These are phyloP conservation scores for Anguilla marmorata DNA, from an alignment of 2,797 vertebrate species.

Conservation along the genomic window DNA sequence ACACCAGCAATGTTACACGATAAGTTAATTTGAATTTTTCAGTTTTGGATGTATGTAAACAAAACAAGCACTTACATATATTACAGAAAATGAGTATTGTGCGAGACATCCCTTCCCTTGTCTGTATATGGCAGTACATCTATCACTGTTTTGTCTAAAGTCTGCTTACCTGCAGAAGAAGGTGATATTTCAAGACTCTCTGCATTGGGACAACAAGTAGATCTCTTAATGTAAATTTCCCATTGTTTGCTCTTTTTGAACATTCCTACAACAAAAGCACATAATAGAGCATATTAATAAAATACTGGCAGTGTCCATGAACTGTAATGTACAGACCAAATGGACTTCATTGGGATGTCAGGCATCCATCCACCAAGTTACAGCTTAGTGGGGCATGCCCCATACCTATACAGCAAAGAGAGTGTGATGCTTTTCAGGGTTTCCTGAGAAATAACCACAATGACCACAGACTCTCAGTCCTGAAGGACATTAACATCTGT, in stretches of 20 bases:
- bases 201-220: slow-evolving; percentile 96
- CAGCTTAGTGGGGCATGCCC: background rate
- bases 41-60: too few relatives aligned
- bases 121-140: background rate
- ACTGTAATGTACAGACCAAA: background rate
- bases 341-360: background rate
- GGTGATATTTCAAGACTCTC: slow-evolving; percentile 93
- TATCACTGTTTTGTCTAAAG: background rate
- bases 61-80: background rate
- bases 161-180: slow-evolving; percentile 87
- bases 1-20: too few relatives aligned
- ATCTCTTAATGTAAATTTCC: slow-evolving; percentile 91
- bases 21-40: too few relatives aligned
- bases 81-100: too few relatives aligned
- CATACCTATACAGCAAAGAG: background rate
- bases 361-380: too few relatives aligned
- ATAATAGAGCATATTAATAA: background rate
- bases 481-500: too few relatives aligned
- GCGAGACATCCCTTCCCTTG: background rate
- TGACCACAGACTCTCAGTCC: too few relatives aligned
- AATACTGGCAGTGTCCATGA: background rate
- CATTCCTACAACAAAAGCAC: slow-evolving; percentile 78
- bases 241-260: slow-evolving; percentile 95
- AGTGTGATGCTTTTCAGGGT: too few relatives aligned
- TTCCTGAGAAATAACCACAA: too few relatives aligned